Conservation (phyloP, 2,888 invertebrate species). For the Tuta absoluta region DNA sequence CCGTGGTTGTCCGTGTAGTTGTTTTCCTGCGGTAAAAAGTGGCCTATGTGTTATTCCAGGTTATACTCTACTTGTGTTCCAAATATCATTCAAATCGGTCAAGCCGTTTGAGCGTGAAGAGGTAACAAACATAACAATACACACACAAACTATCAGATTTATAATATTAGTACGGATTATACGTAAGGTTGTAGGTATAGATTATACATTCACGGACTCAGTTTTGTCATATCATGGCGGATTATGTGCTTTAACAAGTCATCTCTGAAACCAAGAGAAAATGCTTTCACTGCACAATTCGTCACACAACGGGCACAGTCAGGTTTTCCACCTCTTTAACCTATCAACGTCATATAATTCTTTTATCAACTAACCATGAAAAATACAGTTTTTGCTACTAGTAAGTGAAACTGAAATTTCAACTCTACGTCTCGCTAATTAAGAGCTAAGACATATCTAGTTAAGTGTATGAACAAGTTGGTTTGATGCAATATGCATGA, state of each 20-base stretch:
- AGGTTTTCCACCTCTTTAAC: slow-evolving; percentile 31
- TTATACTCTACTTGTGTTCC: too few relatives aligned
- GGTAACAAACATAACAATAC: too few relatives aligned
- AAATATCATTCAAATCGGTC: too few relatives aligned
- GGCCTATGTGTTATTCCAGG: too few relatives aligned
- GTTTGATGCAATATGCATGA: slow-evolving; percentile 42
- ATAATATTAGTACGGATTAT: too few relatives aligned
- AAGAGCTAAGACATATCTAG: background rate
- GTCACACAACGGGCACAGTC: slow-evolving; percentile 11
- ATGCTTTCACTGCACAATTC: slow-evolving; percentile 12
- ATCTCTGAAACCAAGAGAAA: slow-evolving; percentile 12
- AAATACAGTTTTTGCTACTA: background rate
- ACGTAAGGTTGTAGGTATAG: too few relatives aligned
- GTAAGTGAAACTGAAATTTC: background rate
- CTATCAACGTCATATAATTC: slow-evolving; percentile 27
- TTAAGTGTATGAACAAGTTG: background rate
- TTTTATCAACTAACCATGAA: slow-evolving; percentile 9
- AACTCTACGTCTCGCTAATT: background rate
- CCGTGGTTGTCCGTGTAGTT: too few relatives aligned
- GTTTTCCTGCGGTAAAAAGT: too few relatives aligned
- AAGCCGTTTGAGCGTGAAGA: too few relatives aligned
- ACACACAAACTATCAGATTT: too few relatives aligned
- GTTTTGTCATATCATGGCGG: background rate
- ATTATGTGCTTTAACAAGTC: background rate
- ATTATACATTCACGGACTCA: too few relatives aligned